phyloP scores from a whole-genome alignment of 1,140 invertebrate genomes.

The Centruroides sculpturatus region DNA sequence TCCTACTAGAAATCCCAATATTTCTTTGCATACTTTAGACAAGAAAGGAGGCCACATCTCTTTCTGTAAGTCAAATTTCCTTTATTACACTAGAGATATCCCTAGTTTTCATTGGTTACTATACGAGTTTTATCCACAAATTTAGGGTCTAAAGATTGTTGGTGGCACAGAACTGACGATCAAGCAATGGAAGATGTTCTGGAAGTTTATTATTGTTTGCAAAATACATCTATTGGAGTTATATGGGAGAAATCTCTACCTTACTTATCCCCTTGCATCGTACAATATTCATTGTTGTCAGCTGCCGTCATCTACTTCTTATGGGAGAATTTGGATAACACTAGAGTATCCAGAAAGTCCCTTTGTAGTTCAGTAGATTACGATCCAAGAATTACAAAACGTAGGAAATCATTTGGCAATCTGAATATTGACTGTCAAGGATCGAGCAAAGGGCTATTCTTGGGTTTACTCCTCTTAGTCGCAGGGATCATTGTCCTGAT shows the following conservation, averaged over 20 bases:
- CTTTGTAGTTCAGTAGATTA: conserved; percentile 4
- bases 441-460: conserved; percentile 43
- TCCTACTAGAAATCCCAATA: conserved; percentile 3
- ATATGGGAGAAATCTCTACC: conserved; percentile 45
- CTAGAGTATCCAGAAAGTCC: neutral
- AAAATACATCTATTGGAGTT: conserved; percentile 43
- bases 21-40: conserved; percentile 12
- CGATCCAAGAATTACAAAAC: neutral
- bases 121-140: no score
- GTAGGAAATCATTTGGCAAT: neutral
- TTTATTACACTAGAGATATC: no score
- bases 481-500: conserved; percentile 44
- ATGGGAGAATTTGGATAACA: conserved; percentile 35
- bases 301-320: conserved; percentile 46
- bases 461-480: conserved; percentile 42
- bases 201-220: conserved; percentile 39
- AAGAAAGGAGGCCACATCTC: conserved; percentile 1
- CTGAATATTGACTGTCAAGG: conserved; percentile 36
- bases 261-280: conserved; percentile 45
- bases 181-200: conserved; percentile 39
- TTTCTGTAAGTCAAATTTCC: neutral
- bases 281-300: conserved; percentile 40
- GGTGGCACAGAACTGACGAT: neutral
- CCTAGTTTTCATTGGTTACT: no score
- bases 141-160: neutral